Percentiles rank a stretch among this genome's conserved stretches.
phyloP scores from a whole-genome alignment of 2,888 invertebrate genomes.

The Troglohyphantes excavatus region DNA sequence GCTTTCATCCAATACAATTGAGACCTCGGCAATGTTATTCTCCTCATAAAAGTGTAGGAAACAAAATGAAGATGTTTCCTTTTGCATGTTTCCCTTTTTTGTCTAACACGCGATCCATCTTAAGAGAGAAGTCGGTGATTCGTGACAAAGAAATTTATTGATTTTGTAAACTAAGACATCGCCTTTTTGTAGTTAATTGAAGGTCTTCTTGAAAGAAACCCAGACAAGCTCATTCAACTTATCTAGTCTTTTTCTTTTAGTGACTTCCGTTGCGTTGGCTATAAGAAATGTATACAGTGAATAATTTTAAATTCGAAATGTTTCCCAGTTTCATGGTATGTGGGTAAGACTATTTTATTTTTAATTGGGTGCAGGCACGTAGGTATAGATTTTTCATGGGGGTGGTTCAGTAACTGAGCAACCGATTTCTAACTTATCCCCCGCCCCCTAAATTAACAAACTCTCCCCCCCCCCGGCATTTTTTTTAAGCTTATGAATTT shows the following conservation, averaged over 20 bases:
- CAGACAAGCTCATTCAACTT: not conserved
- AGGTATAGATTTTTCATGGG: too few relatives aligned
- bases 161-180: conserved; percentile 33
- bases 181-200: not conserved
- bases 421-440: too few relatives aligned
- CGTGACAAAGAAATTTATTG: conserved; percentile 20
- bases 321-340: too few relatives aligned
- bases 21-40: not conserved
- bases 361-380: too few relatives aligned
- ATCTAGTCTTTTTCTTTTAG: not conserved
- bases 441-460: too few relatives aligned
- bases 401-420: too few relatives aligned
- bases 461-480: too few relatives aligned
- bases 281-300: too few relatives aligned
- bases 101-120: not conserved
- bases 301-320: too few relatives aligned
- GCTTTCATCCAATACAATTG: not conserved
- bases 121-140: not conserved
- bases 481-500: too few relatives aligned
- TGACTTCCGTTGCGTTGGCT: too few relatives aligned
- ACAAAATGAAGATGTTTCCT: not conserved
- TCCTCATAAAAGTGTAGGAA: not conserved
- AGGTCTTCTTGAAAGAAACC: not conserved
- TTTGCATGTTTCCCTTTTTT: not conserved
- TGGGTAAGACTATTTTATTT: too few relatives aligned